These are phyloP conservation scores for Caenorhabditis sp. DNA, from an alignment of 2,888 invertebrate genomes.

Conservation along the genomic window DNA sequence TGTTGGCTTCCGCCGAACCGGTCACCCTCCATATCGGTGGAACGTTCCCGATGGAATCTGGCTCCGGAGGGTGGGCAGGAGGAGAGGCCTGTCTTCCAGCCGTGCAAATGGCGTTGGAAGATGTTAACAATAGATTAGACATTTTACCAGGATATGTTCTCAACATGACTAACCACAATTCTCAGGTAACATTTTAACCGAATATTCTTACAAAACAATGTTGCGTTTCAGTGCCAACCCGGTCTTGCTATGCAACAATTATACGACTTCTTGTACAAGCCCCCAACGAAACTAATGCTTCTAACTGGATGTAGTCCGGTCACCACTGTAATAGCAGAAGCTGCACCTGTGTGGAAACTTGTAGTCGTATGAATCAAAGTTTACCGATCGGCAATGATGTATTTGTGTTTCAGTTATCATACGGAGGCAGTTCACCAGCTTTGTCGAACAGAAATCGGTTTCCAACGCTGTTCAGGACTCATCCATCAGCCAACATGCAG, in stretches of 20 bases:
- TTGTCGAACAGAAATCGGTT: conserved; percentile 96
- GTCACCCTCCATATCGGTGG: conserved; percentile 92
- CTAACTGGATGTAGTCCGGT: conserved; percentile 97
- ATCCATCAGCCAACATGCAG: conserved; percentile 99
- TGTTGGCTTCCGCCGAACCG: conserved; percentile 65
- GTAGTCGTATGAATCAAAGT: conserved; percentile 89
- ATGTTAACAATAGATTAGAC: conserved; percentile 87
- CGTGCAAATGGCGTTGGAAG: conserved; percentile 95
- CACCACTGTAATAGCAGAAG: conserved; percentile 98
- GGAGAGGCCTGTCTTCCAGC: conserved; percentile 93
- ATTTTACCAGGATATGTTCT: conserved; percentile 81
- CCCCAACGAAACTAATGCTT: conserved; percentile 93
- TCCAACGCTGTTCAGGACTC: conserved; percentile 97
- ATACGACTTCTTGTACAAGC: conserved; percentile 94
- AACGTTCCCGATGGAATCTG: conserved; percentile 92
- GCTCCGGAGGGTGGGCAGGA: conserved; percentile 94
- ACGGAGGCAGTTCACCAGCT: conserved; percentile 98
- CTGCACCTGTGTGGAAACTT: conserved; percentile 99
- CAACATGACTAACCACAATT: conserved; percentile 81
- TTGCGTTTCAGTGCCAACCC: conserved; percentile 95
- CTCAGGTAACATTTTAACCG: conserved; percentile 73
- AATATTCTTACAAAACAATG: neutral
- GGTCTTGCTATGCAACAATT: conserved; percentile 98
- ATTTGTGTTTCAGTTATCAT: conserved; percentile 90
- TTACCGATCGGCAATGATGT: neutral